phyloP scores from a whole-genome alignment of 2,797 vertebrate species.

The Scyliorhinus canicula region DNA sequence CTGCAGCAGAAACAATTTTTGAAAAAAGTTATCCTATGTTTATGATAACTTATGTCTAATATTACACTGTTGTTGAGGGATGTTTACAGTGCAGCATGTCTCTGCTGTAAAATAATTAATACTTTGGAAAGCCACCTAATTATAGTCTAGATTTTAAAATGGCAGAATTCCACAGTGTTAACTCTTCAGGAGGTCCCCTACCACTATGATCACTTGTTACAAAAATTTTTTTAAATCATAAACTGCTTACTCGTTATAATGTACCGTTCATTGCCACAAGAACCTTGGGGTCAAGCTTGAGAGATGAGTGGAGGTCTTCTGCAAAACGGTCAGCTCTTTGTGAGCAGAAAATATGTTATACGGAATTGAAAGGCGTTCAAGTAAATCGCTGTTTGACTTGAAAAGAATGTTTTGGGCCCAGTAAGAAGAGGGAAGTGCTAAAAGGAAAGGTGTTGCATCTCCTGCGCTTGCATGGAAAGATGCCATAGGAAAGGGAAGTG shows the following conservation, averaged over 20 bases:
- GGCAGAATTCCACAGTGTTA: neutral
- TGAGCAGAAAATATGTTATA: neutral
- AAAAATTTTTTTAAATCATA: slow-evolving; percentile 10
- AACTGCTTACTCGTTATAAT: slow-evolving; percentile 1
- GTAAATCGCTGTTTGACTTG: neutral
- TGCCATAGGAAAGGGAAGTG: no score
- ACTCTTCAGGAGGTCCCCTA: neutral
- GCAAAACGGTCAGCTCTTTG: neutral
- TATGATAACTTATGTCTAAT: slow-evolving; percentile 24
- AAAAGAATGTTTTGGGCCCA: neutral
- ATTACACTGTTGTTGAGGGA: slow-evolving; percentile 13
- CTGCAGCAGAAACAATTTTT: slow-evolving; percentile 45
- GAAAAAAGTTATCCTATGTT: slow-evolving; percentile 25
- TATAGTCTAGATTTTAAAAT: neutral
- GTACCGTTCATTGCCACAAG: neutral
- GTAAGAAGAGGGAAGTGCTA: neutral
- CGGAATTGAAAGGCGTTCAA: neutral
- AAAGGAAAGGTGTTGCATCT: no score
- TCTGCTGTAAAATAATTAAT: slow-evolving; percentile 30
- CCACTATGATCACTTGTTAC: neutral
- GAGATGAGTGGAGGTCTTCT: neutral
- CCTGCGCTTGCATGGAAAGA: no score
- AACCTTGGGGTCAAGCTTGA: neutral
- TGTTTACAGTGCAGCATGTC: neutral
- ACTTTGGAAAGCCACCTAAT: slow-evolving; percentile 6